Evolutionary conservation across 2,888 invertebrate species (phyloP).

Genomic region (Geotrupes spiniger): DNA sequence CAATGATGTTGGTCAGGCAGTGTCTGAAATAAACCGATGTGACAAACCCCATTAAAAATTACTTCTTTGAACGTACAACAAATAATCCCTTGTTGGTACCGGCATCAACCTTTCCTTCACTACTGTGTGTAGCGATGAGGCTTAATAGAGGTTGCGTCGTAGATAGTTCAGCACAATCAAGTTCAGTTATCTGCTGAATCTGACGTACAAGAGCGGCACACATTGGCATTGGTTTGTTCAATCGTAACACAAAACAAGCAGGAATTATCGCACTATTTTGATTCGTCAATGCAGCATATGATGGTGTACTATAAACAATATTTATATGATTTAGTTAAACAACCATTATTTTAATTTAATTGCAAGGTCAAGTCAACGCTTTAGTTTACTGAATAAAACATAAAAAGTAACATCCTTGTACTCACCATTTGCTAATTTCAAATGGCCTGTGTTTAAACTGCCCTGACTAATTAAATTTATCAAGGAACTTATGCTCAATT

Average conservation of each 20-base stretch:
- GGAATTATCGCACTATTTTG: constrained; percentile 88
- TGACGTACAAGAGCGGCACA: constrained; percentile 69
- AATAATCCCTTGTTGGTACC: constrained; percentile 76
- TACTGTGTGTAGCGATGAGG: constrained; percentile 75
- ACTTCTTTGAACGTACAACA: constrained; percentile 62
- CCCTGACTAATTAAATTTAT: no score
- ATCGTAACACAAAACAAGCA: constrained; percentile 78
- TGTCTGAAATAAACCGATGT: constrained; percentile 57
- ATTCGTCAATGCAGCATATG: constrained; percentile 75
- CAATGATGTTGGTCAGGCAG: constrained; percentile 92
- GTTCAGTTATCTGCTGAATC: constrained; percentile 62
- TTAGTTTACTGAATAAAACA: no score
- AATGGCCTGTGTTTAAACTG: no score
- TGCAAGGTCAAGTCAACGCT: no score
- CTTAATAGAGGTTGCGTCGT: constrained; percentile 66
- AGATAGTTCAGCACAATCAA: constrained; percentile 57
- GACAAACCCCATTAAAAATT: not conserved
- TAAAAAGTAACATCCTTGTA: no score
- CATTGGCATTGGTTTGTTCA: constrained; percentile 84
- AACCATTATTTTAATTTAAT: no score
- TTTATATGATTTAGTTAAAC: no score
- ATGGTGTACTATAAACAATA: constrained; percentile 63
- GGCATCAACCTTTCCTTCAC: constrained; percentile 70
- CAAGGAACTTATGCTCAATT: no score
- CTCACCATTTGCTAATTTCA: no score